phyloP scores from a whole-genome alignment of 2,797 vertebrate species.

The Florisuga fusca region DNA sequence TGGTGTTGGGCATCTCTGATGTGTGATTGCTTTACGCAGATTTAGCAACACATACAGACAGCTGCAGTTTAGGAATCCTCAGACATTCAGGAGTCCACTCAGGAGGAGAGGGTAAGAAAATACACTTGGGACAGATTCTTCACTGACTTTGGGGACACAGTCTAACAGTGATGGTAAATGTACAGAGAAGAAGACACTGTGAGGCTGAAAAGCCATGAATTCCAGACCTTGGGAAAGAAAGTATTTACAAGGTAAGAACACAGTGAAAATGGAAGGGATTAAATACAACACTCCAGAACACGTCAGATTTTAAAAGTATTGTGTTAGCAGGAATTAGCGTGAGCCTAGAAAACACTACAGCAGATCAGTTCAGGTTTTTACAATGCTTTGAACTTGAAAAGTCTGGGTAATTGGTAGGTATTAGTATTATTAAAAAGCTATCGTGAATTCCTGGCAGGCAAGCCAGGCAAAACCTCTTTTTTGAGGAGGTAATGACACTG shows the following conservation, averaged over 20 bases:
- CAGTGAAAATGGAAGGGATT: neutral
- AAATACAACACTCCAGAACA: neutral
- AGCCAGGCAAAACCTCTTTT: neutral
- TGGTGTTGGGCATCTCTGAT: neutral
- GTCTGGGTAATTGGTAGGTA: constrained; percentile 25
- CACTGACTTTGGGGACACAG: neutral
- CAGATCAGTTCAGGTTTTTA: constrained; percentile 3
- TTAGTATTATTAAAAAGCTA: constrained; percentile 13
- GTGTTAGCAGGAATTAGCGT: neutral
- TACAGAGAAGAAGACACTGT: neutral
- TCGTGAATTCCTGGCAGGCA: constrained; percentile 8
- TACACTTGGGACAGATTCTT: neutral
- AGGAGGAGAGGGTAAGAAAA: too few relatives aligned
- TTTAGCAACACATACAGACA: neutral
- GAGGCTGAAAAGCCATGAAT: neutral
- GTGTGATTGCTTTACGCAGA: neutral
- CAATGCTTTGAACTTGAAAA: constrained; percentile 37
- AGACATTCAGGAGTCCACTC: too few relatives aligned
- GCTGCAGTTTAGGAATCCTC: neutral
- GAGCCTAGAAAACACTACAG: constrained; percentile 15
- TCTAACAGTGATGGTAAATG: neutral
- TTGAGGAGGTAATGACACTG: neutral
- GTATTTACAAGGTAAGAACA: neutral
- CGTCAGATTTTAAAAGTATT: neutral
- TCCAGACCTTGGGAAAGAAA: neutral